Evolutionary conservation across 2,888 invertebrate genomes (phyloP), one percentile per base, ranked within the genome.

Genomic region (Venustoraphidia nigricollis): DNA sequence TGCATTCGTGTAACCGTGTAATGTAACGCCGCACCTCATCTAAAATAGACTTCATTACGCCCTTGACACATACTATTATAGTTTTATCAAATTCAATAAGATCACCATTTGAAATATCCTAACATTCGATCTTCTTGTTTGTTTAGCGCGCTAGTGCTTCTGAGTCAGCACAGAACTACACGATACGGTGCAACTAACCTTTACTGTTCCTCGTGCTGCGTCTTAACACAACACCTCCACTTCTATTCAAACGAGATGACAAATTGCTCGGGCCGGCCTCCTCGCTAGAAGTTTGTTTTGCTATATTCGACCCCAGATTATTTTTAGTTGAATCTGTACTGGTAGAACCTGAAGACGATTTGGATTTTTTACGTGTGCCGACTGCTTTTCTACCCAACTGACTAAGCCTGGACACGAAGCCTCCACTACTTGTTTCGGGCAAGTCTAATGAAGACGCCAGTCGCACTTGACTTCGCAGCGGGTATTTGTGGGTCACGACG

Each of bases 171-270:
- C n/a, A 27, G 27, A 40, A 41, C 41, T 13, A 10, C 39, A 14
- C 8, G 34, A n/a, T 40, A 14, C 48, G 27, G 4, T 27, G 10
- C 5, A 14, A 49, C 47, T 53, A 57, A 66, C 66, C 66, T 65
- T 65, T 68, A 61, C 69, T 68, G 62, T 63, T 66, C 56, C 71
- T 70, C 64, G 71, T 71, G 67, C 68, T 69, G 57, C 69, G 66
- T 56, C 68, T 65, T 57, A 67, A 59, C 58, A 66, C 66, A 56
- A 53, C 52, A 45, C 66, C 65, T 54, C 65, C 67, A 58, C 65
- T 65, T 51, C 66, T 73, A 61, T 74, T 70, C 66, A 75, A 73
- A 59, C 75, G 74, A 62, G 73, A 72, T 58, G 58, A 55, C 51
- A 27, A 27, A 27, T 27, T 27, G 27, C 27, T 27, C 53, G 61